Conservation (phyloP, 2,888 invertebrate genomes). For the Drosophila sordidapex region DNA sequence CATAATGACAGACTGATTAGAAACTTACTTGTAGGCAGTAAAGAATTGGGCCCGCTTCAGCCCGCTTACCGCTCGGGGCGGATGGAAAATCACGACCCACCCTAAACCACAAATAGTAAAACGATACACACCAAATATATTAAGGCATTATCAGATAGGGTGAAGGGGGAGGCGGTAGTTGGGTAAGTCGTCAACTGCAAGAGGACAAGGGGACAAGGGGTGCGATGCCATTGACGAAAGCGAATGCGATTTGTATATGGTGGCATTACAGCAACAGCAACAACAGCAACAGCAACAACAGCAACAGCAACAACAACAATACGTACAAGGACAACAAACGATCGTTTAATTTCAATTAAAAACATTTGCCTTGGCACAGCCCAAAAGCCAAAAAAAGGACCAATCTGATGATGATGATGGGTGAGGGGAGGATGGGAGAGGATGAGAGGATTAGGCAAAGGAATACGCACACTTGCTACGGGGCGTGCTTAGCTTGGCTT, state of each 20-base stretch:
- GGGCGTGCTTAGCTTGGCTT: constrained; percentile 73
- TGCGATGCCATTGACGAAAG: constrained; percentile 49
- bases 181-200: constrained; percentile 27
- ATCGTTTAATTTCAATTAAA: constrained; percentile 85
- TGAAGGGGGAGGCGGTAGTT: neutral
- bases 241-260: constrained; percentile 80
- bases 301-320: constrained; percentile 57
- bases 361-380: constrained; percentile 78
- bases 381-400: constrained; percentile 81
- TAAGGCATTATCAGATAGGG: constrained; percentile 74
- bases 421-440: neutral
- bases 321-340: constrained; percentile 70
- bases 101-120: constrained; percentile 82
- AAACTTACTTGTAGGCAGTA: neutral
- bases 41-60: constrained; percentile 7
- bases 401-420: constrained; percentile 21
- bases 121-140: constrained; percentile 80
- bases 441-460: constrained; percentile 53
- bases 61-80: constrained; percentile 20
- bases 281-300: constrained; percentile 34
- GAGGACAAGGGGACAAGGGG: constrained; percentile 19
- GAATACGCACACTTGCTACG: constrained; percentile 80
- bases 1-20: neutral
- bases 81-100: constrained; percentile 81
- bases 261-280: constrained; percentile 68